phyloP scores from a whole-genome alignment of 2,113 vertebrate species.

The Zosterops japonicus region DNA sequence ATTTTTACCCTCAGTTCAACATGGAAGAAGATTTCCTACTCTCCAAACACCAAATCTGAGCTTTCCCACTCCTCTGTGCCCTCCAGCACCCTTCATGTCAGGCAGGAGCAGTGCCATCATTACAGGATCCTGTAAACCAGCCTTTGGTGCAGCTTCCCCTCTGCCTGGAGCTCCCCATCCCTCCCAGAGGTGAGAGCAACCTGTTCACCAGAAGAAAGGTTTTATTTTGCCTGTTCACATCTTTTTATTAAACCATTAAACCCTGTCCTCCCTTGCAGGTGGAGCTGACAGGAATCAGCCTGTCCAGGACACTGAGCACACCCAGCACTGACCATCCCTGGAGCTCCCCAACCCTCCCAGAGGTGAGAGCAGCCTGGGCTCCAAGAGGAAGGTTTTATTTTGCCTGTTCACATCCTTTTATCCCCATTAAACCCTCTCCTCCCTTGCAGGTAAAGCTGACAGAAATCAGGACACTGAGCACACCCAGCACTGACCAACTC shows the following conservation, averaged over 20 bases:
- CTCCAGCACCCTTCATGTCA: neutral
- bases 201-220: neutral
- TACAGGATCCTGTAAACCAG: neutral
- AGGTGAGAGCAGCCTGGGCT: too few species aligned
- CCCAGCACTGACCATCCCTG: too few species aligned
- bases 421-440: too few species aligned
- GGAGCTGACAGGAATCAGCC: neutral
- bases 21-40: neutral
- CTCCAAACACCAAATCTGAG: neutral
- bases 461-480: too few species aligned
- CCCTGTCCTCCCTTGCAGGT: too few species aligned
- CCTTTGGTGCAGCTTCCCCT: neutral
- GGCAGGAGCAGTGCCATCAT: rapidly evolving
- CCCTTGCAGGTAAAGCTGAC: too few species aligned
- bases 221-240: neutral
- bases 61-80: neutral
- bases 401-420: too few species aligned
- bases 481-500: too few species aligned
- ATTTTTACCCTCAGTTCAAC: neutral
- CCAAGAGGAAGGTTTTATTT: too few species aligned
- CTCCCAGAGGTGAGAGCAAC: neutral
- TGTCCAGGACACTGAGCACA: too few species aligned
- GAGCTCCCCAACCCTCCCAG: too few species aligned
- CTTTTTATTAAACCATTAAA: too few species aligned
- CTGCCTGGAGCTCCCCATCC: neutral